Percentiles rank a stretch among this genome's conserved stretches.
Evolutionary conservation across 2,888 invertebrate species (phyloP).

Genomic region (Idaea dimidiata): DNA sequence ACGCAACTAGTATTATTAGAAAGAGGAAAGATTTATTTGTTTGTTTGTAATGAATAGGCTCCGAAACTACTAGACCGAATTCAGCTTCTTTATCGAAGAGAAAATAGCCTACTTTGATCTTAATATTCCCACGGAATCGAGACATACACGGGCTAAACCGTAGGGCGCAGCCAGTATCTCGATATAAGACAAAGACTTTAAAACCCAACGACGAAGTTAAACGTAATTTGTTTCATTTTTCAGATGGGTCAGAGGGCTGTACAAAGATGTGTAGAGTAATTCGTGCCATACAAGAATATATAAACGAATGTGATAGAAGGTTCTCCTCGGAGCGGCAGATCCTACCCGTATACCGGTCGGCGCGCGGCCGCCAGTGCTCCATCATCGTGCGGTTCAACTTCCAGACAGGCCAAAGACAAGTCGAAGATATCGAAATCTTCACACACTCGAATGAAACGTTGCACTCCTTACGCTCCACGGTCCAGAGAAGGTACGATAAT

Average conservation of each 20-base stretch:
- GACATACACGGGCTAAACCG: too few species aligned
- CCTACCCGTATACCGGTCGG: slow-evolving; percentile 93
- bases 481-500: slow-evolving; percentile 81
- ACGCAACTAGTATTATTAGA: too few species aligned
- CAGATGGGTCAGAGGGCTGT: slow-evolving; percentile 69
- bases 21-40: too few species aligned
- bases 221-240: slow-evolving; percentile 23
- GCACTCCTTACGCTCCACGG: slow-evolving; percentile 89
- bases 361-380: slow-evolving; percentile 93
- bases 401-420: slow-evolving; percentile 91
- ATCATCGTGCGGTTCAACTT: slow-evolving; percentile 89
- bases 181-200: background rate
- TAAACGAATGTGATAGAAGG: slow-evolving; percentile 95
- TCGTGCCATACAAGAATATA: slow-evolving; percentile 96
- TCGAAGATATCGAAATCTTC: slow-evolving; percentile 95
- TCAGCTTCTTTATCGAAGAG: too few species aligned
- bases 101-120: too few species aligned
- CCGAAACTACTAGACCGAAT: too few species aligned
- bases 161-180: background rate
- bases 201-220: background rate
- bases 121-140: too few species aligned
- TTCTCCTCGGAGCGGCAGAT: slow-evolving; percentile 93
- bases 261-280: slow-evolving; percentile 94
- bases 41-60: too few species aligned
- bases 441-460: slow-evolving; percentile 97